Conservation (phyloP, 92 coral and sea anemone species). For the Nematostella vectensis region DNA sequence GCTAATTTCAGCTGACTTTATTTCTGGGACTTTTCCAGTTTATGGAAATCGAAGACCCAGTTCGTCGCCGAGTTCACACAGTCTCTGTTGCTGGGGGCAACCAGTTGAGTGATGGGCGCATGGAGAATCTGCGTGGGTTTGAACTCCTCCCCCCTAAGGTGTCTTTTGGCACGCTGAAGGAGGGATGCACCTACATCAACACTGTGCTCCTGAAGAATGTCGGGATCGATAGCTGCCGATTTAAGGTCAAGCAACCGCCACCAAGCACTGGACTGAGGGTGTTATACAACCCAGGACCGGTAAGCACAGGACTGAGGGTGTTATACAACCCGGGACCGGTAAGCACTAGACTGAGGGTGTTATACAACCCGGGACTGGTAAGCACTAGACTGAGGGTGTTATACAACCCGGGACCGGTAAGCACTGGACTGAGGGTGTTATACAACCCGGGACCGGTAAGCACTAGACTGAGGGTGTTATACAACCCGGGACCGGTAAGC, state of each 20-base stretch:
- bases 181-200: slow-evolving; percentile 80
- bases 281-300: slow-evolving; percentile 90
- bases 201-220: slow-evolving; percentile 73
- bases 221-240: slow-evolving; percentile 93
- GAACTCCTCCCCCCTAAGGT: slow-evolving; percentile 88
- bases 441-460: no score
- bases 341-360: no score
- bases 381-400: no score
- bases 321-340: no score
- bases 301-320: no score
- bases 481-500: no score
- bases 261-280: slow-evolving; percentile 88
- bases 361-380: no score
- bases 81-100: slow-evolving; percentile 87
- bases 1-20: no score
- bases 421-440: no score
- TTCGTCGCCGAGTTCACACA: slow-evolving; percentile 87
- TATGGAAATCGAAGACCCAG: slow-evolving; percentile 71
- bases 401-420: no score
- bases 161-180: slow-evolving; percentile 84
- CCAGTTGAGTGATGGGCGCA: slow-evolving; percentile 25
- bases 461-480: no score
- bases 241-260: slow-evolving; percentile 87
- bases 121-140: slow-evolving; percentile 71
- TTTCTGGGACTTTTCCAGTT: slow-evolving; percentile 66